phyloP scores from a whole-genome alignment of 2,888 invertebrate genomes.

The Mycalesis mineus region DNA sequence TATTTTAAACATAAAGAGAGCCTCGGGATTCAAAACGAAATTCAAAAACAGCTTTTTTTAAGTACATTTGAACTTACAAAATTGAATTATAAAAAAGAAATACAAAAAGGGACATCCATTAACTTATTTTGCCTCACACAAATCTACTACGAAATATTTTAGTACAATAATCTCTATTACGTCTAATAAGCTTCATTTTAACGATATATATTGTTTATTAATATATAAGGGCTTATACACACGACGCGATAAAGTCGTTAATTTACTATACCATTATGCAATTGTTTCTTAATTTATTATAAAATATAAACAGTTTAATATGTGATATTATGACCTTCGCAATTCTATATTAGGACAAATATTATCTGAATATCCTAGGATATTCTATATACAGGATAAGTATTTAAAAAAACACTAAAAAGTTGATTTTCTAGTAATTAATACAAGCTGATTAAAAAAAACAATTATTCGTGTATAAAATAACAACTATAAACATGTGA shows the following conservation, averaged over 20 bases:
- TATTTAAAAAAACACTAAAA: too few species aligned
- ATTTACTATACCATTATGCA: too few species aligned
- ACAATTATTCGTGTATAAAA: too few species aligned
- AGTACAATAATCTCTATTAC: not conserved
- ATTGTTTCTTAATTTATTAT: too few species aligned
- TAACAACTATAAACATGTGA: too few species aligned
- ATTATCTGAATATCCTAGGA: too few species aligned
- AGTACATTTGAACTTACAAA: slow-evolving; percentile 47
- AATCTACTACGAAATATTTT: not conserved
- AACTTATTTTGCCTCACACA: slow-evolving; percentile 9
- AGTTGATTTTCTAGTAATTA: too few species aligned
- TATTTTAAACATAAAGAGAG: slow-evolving; percentile 42
- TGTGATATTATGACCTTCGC: too few species aligned
- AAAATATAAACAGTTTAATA: too few species aligned
- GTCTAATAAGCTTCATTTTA: not conserved
- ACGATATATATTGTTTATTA: not conserved
- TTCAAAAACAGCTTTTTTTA: slow-evolving; percentile 43
- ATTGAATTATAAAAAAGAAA: slow-evolving; percentile 34
- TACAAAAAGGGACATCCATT: slow-evolving; percentile 28
- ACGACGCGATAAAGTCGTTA: not conserved
- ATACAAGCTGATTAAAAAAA: too few species aligned
- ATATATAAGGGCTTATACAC: not conserved
- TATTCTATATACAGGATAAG: too few species aligned
- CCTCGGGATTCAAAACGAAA: slow-evolving; percentile 39
- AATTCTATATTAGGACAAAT: too few species aligned